Evolutionary conservation across 1,140 invertebrate species (phyloP).

Genomic region (Neodiprion virginianus): DNA sequence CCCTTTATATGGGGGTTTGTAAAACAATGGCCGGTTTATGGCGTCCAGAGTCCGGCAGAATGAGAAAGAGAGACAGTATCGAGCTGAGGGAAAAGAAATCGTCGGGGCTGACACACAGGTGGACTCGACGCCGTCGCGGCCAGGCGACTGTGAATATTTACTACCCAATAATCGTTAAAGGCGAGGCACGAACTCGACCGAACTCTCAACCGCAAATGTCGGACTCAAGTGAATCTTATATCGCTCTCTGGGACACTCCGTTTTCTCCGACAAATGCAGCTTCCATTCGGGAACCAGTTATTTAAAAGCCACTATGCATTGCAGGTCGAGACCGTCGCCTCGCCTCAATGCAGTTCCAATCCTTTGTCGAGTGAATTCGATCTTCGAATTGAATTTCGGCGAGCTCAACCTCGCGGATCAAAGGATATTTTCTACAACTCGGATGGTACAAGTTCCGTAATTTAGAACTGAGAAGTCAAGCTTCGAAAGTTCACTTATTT

Average conservation of each 20-base stretch:
- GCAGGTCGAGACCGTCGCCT: too few species aligned
- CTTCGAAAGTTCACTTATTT: too few species aligned
- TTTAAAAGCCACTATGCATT: too few species aligned
- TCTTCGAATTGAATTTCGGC: too few species aligned
- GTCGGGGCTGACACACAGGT: conserved; percentile 39
- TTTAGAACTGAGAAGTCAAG: too few species aligned
- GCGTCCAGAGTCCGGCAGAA: neutral
- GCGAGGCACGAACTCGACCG: conserved; percentile 25
- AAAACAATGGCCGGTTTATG: neutral
- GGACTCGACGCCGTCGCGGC: conserved; percentile 28
- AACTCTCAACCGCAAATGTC: neutral
- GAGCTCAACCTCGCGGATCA: too few species aligned
- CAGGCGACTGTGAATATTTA: conserved; percentile 39
- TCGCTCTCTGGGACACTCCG: neutral
- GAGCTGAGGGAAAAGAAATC: conserved; percentile 16
- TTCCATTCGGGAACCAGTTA: neutral
- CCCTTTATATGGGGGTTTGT: neutral
- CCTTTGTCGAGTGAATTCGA: too few species aligned
- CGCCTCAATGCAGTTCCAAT: too few species aligned
- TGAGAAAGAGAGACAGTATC: neutral
- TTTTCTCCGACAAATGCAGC: neutral
- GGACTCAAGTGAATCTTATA: conserved; percentile 13
- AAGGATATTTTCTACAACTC: too few species aligned
- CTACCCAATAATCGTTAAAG: conserved; percentile 53
- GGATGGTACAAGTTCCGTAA: too few species aligned